These are phyloP conservation scores for Drosophila obscura DNA, from an alignment of 1,140 invertebrate species.

Conservation along the genomic window DNA sequence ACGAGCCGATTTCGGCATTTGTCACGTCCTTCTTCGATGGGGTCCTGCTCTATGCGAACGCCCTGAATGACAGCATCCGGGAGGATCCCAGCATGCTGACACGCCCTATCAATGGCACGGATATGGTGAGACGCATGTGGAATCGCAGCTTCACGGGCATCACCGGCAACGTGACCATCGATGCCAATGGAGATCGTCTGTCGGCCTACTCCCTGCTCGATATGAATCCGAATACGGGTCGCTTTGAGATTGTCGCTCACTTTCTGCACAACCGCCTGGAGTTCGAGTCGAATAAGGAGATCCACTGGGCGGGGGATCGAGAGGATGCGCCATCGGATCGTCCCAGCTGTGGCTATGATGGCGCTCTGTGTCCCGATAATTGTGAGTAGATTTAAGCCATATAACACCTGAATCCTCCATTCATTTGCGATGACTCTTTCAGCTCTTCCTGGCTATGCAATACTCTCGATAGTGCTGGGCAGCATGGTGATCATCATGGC, in stretches of 20 bases:
- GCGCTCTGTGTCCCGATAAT: conserved; percentile 92
- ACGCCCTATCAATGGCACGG: conserved; percentile 85
- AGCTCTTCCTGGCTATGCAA: conserved; percentile 94
- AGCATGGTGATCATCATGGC: conserved; percentile 90
- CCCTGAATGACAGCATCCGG: conserved; percentile 92
- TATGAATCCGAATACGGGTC: conserved; percentile 92
- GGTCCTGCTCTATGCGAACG: conserved; percentile 95
- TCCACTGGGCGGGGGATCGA: conserved; percentile 94
- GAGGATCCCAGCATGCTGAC: conserved; percentile 86
- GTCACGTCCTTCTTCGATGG: conserved; percentile 98
- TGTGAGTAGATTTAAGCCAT: conserved; percentile 84
- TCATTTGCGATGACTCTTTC: conserved; percentile 30
- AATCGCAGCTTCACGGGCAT: conserved; percentile 93
- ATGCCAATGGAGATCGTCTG: conserved; percentile 94
- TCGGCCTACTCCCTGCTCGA: conserved; percentile 96
- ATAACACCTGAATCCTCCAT: not conserved
- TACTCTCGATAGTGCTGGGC: conserved; percentile 93
- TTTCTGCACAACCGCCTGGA: conserved; percentile 85
- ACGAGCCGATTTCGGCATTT: conserved; percentile 91
- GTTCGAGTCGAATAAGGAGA: conserved; percentile 88
- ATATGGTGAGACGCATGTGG: conserved; percentile 94
- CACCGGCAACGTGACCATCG: conserved; percentile 95
- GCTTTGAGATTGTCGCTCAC: conserved; percentile 88
- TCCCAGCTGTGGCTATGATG: conserved; percentile 96
- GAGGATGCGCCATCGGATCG: conserved; percentile 91